Evolutionary conservation across 2,888 invertebrate genomes (phyloP), one percentile per base, ranked within the genome.

Genomic region (Sarcophaga rosellei): DNA sequence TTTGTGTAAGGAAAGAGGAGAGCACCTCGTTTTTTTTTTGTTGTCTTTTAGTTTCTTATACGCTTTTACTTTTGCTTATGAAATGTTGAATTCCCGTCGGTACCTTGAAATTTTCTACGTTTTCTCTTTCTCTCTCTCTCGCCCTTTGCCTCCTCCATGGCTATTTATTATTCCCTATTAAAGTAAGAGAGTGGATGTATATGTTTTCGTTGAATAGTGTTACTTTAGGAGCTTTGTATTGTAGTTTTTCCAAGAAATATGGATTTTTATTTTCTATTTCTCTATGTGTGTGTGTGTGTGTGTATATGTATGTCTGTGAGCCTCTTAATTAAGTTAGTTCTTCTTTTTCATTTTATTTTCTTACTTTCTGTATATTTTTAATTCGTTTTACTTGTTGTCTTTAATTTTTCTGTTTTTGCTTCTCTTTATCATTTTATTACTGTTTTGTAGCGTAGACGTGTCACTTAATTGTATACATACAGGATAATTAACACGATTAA

Each of bases 51-150:
- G 53, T 53, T 17, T 53, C 15, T 47, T 5, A 53, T 53, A 15
- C 53, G 53, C 53, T 53, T 53, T 53, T 53, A 53, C 53, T 85
- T 88, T 87, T 88, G 86, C 72, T 86, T 84, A 88, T 88, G 88
- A 88, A 88, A 69, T 21, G 45, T 72, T 44, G 59, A 84, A 75
- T 84, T 69, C n/a, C 91, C 91, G 91, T 88, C 92, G 92, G 92
- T 88, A 88, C 84, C 88, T 89, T 88, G 82, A 87, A 84, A 80
- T 85, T 86, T 89, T 44, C 76, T 65, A 78, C 83, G 84, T 85
- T 88, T 15, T 63, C 23, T 53, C 17, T 25, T 23, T 57, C 68
- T 88, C 57, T 78, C 69, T 81, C 79, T 85, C 86, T 87, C 3
- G 25, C 5, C 35, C 35, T 23, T 44, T 53, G 59, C 10, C 20